Percentiles rank a stretch among this genome's conserved stretches.
These are phyloP conservation scores for Hirtodrosophila trivittata DNA, from an alignment of 2,888 invertebrate genomes.

Conservation along the genomic window DNA sequence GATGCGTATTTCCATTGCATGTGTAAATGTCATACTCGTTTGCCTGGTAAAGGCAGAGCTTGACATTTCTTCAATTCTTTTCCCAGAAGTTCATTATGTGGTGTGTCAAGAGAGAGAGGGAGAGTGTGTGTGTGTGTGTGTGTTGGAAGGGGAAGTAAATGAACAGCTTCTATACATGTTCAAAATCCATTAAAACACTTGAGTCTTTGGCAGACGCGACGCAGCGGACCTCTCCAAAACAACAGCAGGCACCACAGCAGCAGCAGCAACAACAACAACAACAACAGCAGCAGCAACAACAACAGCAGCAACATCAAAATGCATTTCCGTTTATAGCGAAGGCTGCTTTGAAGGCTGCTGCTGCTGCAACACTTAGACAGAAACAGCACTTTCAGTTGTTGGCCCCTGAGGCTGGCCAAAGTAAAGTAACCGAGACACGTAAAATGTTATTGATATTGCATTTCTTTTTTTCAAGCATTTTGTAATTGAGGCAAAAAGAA, in stretches of 20 bases:
- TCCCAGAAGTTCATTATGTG: slow-evolving; percentile 56
- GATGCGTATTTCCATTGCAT: slow-evolving; percentile 58
- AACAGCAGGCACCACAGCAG: slow-evolving; percentile 18
- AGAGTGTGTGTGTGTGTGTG: background rate
- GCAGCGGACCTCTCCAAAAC: slow-evolving; percentile 50
- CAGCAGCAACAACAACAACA: slow-evolving; percentile 14
- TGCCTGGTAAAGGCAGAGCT: slow-evolving; percentile 53
- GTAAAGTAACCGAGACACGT: slow-evolving; percentile 31
- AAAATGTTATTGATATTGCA: slow-evolving; percentile 82
- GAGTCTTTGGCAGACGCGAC: slow-evolving; percentile 67
- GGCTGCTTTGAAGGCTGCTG: slow-evolving; percentile 65
- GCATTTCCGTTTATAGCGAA: slow-evolving; percentile 76
- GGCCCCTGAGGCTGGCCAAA: background rate
- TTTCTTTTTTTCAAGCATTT: slow-evolving; percentile 65
- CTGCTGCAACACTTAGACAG: slow-evolving; percentile 61
- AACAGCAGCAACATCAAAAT: slow-evolving; percentile 56
- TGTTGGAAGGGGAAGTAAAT: slow-evolving; percentile 20
- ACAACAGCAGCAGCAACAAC: background rate
- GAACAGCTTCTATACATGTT: slow-evolving; percentile 53
- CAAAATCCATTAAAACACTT: slow-evolving; percentile 80
- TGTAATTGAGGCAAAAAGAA: slow-evolving; percentile 65
- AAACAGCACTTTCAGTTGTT: slow-evolving; percentile 54
- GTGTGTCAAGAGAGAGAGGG: background rate
- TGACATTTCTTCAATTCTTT: slow-evolving; percentile 70
- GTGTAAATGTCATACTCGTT: slow-evolving; percentile 50